Evolutionary conservation across 2,797 vertebrate genomes (phyloP).

Genomic region (Sandelia bainsii): DNA sequence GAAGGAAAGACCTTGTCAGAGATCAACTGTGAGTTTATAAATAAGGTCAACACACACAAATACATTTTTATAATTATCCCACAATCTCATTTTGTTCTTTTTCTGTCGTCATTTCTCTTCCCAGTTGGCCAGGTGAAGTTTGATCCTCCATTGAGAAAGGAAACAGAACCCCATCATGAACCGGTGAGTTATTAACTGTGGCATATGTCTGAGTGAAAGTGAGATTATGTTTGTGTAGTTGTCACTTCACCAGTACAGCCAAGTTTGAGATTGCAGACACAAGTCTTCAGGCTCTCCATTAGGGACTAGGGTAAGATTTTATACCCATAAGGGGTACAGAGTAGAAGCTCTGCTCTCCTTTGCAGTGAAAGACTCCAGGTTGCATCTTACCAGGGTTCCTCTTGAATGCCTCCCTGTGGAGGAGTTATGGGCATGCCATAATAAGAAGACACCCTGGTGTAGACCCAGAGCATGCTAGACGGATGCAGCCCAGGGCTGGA

Average conservation of each 20-base stretch:
- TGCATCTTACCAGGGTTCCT: not conserved
- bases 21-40: conserved; percentile 93
- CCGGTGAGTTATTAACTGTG: conserved; percentile 86
- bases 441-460: not conserved
- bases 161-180: conserved; percentile 96
- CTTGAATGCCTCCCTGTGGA: not conserved
- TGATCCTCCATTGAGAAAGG: conserved; percentile 94
- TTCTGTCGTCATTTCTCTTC: conserved; percentile 1
- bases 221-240: conserved; percentile 28
- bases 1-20: conserved; percentile 97
- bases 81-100: not conserved
- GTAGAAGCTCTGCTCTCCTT: not conserved
- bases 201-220: not conserved
- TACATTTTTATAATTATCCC: not conserved
- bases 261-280: conserved; percentile 22
- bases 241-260: conserved; percentile 55
- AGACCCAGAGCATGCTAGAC: not conserved
- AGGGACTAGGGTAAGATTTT: not conserved
- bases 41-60: not conserved
- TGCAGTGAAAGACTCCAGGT: not conserved
- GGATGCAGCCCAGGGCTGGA: not conserved
- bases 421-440: not conserved
- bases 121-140: conserved; percentile 98
- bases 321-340: not conserved
- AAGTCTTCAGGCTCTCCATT: not conserved